Evolutionary conservation across 2,888 invertebrate genomes (phyloP), one percentile per base, ranked within the genome.

Genomic region (Megastigmus dorsalis): DNA sequence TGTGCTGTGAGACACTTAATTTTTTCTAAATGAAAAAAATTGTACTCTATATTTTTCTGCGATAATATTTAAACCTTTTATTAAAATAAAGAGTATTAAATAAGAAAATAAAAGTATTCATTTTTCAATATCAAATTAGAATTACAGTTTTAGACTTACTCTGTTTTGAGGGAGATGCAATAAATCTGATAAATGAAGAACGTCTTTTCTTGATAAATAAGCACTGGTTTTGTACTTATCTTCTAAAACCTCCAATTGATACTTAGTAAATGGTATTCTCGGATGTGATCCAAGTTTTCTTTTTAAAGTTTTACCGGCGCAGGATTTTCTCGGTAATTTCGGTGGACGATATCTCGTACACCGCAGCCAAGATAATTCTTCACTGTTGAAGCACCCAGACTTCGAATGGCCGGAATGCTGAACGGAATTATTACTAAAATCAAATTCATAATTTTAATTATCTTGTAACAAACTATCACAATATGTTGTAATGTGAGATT

Each of bases 271-370:
- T 2, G 94, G 94, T 82, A 94, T 94, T 59, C 94, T 82, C 0
- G 88, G 88, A 78, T 87, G 84, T 3, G 84, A 80, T 1, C 86
- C 86, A 0, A 83, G 83, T 73, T 80, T 80, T 63, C 88, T 80
- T 67, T 84, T 85, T 0, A 77, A 71, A 3, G 66, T 68, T 69
- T 82, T 85, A 0, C 79, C 80, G 1, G 71, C 45, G 0, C 70
- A 33, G 0, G 82, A 74, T 91, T 92, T 90, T 91, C 93, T 90
- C 82, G 92, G 92, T 57, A 94, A 84, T 81, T 92, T 92, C 0
- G 94, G 94, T 0, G 94, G 94, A 78, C 91, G 91, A 82, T 94
- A 94, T 75, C 94, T 89, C 3, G 94, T 93, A 81, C 93, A 94
- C 78, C 92, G 91, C 78, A 94, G 85, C 94, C 94, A 94, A 62